Percentiles rank a stretch among this genome's conserved stretches.
Evolutionary conservation across 2,797 vertebrate genomes (phyloP).

Genomic region (Takifugu rubripes): DNA sequence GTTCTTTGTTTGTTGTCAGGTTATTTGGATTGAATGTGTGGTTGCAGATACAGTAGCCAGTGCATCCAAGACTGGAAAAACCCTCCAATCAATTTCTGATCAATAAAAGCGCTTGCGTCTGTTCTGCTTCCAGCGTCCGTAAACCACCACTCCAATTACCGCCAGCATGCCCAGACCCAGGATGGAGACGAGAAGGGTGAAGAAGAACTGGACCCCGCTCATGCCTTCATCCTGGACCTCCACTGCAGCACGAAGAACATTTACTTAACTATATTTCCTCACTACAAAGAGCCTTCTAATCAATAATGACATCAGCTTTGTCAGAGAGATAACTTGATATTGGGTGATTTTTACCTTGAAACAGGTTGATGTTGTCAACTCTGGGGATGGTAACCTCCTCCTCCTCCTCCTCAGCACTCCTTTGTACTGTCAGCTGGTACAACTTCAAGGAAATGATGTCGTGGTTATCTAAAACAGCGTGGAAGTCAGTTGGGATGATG

Average conservation of each 20-base stretch:
- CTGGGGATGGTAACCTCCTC: conserved; percentile 79
- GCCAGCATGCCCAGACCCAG: conserved; percentile 81
- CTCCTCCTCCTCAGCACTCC: conserved; percentile 79
- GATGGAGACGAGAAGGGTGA: conserved; percentile 85
- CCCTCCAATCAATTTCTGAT: conserved; percentile 29
- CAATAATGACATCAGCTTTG: neutral
- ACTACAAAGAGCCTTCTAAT: no score
- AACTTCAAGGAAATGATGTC: conserved; percentile 92
- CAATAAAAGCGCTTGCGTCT: conserved; percentile 93
- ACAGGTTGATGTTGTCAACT: conserved; percentile 85
- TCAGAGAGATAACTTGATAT: neutral
- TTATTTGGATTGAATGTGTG: neutral
- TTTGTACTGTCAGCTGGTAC: conserved; percentile 85
- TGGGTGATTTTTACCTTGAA: conserved; percentile 43
- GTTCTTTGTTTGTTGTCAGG: neutral
- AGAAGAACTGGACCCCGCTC: conserved; percentile 82
- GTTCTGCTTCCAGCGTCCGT: conserved; percentile 90
- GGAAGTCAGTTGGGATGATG: neutral
- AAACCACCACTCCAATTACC: conserved; percentile 79
- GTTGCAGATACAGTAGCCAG: conserved; percentile 22
- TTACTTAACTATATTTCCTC: neutral
- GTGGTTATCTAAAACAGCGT: conserved; percentile 83
- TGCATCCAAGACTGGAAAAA: neutral
- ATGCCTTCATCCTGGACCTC: conserved; percentile 75
- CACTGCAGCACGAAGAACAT: conserved; percentile 64